phyloP scores from a whole-genome alignment of 2,888 invertebrate genomes.

The Metellina segmentata region DNA sequence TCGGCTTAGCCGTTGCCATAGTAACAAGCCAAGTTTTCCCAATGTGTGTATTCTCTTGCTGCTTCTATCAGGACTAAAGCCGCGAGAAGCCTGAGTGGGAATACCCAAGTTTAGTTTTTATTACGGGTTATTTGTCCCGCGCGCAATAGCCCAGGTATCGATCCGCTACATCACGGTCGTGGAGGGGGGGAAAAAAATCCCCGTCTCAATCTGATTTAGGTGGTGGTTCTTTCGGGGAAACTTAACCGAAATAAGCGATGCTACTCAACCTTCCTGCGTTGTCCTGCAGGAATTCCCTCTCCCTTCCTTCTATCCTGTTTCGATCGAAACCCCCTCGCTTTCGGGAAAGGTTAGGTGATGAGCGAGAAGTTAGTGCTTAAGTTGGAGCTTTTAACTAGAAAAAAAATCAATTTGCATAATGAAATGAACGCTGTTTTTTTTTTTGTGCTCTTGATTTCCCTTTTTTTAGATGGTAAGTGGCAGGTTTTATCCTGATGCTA shows the following conservation, averaged over 20 bases:
- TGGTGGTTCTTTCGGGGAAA: background rate
- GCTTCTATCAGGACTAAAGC: conserved; percentile 48
- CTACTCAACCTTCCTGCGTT: too few relatives aligned
- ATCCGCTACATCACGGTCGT: background rate
- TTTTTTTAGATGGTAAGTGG: background rate
- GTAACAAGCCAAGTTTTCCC: conserved; percentile 46
- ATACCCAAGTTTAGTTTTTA: conserved; percentile 66
- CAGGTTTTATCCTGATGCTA: background rate
- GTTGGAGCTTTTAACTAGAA: background rate
- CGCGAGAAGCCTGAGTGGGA: conserved; percentile 31
- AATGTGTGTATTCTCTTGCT: conserved; percentile 17
- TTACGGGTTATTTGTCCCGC: conserved; percentile 45
- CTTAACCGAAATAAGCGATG: background rate
- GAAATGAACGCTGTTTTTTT: background rate
- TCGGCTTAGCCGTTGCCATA: conserved; percentile 61
- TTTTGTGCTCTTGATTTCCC: background rate
- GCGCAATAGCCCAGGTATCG: conserved; percentile 50
- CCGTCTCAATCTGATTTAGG: background rate
- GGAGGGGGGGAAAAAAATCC: background rate
- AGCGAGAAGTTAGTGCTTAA: background rate
- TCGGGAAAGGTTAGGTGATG: background rate
- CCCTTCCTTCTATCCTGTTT: too few relatives aligned
- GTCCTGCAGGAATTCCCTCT: too few relatives aligned
- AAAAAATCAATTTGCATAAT: conserved; percentile 1
- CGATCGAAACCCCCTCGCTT: background rate